phyloP scores from a whole-genome alignment of 2,888 invertebrate species.

The Sinohyriopsis cumingii region DNA sequence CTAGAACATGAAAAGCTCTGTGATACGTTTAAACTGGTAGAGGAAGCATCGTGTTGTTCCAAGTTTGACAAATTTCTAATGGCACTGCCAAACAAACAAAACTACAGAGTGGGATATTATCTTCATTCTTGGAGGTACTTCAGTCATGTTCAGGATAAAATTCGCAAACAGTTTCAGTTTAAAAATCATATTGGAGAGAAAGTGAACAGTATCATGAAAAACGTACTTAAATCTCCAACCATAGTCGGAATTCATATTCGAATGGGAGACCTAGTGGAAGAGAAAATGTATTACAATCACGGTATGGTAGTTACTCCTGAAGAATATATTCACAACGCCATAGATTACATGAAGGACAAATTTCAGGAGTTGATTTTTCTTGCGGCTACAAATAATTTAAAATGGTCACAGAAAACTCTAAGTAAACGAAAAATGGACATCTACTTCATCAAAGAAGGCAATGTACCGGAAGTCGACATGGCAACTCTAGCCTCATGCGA shows the following conservation, averaged over 20 bases:
- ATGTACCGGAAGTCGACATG: slow-evolving; percentile 12
- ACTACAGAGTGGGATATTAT: slow-evolving; percentile 29
- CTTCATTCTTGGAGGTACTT: slow-evolving; percentile 40
- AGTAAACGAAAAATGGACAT: too few species aligned
- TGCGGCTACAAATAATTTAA: slow-evolving; percentile 23
- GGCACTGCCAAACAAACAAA: slow-evolving; percentile 2
- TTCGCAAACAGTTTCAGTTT: slow-evolving; percentile 21
- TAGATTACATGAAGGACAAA: slow-evolving; percentile 7
- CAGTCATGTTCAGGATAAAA: slow-evolving; percentile 4
- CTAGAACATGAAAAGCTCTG: too few species aligned
- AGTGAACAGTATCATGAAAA: slow-evolving; percentile 8
- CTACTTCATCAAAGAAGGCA: too few species aligned
- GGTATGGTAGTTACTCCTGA: slow-evolving; percentile 7
- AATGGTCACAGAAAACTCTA: slow-evolving; percentile 10
- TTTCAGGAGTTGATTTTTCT: slow-evolving; percentile 17
- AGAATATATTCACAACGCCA: slow-evolving; percentile 20
- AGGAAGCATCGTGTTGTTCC: neutral
- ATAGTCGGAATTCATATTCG: slow-evolving; percentile 25
- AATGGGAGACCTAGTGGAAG: slow-evolving; percentile 15
- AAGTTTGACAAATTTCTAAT: neutral
- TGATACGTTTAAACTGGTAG: neutral
- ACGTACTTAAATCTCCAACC: neutral
- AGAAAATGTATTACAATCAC: neutral
- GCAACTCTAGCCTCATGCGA: slow-evolving; percentile 20
- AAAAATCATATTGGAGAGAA: slow-evolving; percentile 1